Conservation (phyloP, 2,113 vertebrate genomes). For the Psettodes erumei region DNA sequence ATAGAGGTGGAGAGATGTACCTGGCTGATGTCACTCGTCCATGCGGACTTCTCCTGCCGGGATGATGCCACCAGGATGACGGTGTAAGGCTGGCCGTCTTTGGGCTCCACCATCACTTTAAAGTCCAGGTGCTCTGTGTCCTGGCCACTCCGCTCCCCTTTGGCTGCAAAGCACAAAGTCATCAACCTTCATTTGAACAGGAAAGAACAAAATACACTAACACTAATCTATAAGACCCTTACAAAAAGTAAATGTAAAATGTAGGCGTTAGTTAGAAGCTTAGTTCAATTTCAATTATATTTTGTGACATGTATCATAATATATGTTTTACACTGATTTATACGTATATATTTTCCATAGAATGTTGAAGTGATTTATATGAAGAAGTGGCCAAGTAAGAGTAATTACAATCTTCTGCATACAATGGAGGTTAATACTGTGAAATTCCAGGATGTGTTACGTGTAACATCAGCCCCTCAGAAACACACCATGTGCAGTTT, state of each 20-base stretch:
- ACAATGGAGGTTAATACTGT: too few relatives aligned
- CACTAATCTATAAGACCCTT: not conserved
- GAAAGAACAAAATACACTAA: not conserved
- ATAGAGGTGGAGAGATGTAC: conserved; percentile 66
- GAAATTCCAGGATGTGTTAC: not conserved
- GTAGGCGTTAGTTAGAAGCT: not conserved
- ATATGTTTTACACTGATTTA: not conserved
- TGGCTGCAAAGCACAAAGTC: conserved; percentile 67
- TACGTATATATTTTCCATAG: too few relatives aligned
- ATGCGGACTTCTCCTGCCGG: conserved; percentile 94
- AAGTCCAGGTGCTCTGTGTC: conserved; percentile 95
- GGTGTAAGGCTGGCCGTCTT: conserved; percentile 90
- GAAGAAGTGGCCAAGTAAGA: not conserved
- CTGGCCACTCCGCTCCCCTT: conserved; percentile 82
- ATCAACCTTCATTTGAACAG: not conserved
- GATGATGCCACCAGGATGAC: conserved; percentile 96
- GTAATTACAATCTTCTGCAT: not conserved
- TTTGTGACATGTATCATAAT: not conserved
- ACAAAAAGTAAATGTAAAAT: not conserved
- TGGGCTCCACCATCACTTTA: conserved; percentile 96
- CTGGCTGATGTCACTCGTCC: conserved; percentile 99
- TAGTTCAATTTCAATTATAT: not conserved
- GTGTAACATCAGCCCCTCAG: not conserved
- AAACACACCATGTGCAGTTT: not conserved
- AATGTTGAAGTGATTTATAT: not conserved